Base-by-base conservation (phyloP, 1,140 invertebrate genomes). In the Trinorchestia longiramus region DNA sequence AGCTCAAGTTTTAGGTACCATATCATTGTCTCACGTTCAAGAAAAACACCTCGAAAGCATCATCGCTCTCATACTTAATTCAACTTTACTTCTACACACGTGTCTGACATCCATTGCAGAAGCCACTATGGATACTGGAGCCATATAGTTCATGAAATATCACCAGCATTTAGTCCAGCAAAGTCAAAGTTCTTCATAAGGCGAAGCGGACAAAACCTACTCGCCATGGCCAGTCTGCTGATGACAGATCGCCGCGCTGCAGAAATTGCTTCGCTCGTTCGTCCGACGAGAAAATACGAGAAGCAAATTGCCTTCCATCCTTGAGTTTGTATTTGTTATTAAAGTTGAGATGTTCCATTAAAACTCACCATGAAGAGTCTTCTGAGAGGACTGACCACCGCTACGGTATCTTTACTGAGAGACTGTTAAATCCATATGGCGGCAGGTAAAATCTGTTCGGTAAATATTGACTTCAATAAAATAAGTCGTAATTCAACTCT, bases 301-400 rank as follows among this genome's bases (percentile, higher is more conserved):
- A 90, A 90, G 88, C 43, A 90, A 90, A 90, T 90, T 90, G 88
- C n/a, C 88, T 90, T 43, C 41, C 88, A 43, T 90, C 88, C 88
- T 90, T 90, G 62, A 77, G 62, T 77, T 77, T 77, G 62, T 77
- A 36, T 77, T 77, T 77, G 62, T 77, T 77, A 77, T 77, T 77
- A 77, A 77, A 77, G 62, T 77, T 77, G 62, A 28, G 62, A 77
- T 77, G 62, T 77, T 77, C 62, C 62, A 77, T 77, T 77, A 77
- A 77, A 77, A 77, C 62, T 77, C 62, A 3, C 36, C 62, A 3
- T 77, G 62, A 36, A 77, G 62, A 77, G 8, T 3, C 11, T 77
- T 77, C 11, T 77, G 28, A 28, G 28, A 77, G 62, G 62, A 77
- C 62, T 77, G 62, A 77, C 62, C 62, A 77, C 15, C 28, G 36